Evolutionary conservation across 2,797 vertebrate genomes (phyloP).

Genomic region (Nasua narica): DNA sequence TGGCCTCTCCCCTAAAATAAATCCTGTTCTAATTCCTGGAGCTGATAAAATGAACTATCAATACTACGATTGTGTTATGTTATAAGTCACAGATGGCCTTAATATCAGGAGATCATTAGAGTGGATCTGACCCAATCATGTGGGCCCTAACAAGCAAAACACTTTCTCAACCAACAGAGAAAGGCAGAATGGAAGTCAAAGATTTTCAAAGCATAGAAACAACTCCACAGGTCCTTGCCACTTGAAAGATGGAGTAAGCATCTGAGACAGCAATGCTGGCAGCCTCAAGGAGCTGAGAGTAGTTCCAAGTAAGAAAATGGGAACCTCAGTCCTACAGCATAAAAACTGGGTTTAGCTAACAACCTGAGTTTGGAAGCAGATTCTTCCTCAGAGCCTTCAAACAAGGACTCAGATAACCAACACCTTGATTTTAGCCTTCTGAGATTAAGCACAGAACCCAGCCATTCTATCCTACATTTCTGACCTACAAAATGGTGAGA

Average conservation of each 20-base stretch:
- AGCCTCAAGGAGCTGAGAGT: background rate
- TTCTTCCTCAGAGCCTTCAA: background rate
- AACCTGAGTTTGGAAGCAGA: background rate
- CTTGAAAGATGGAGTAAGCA: background rate
- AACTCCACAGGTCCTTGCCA: background rate
- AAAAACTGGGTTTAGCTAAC: background rate
- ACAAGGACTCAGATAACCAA: background rate
- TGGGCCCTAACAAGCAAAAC: background rate
- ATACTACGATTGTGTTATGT: background rate
- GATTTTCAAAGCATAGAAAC: background rate
- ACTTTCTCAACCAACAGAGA: background rate
- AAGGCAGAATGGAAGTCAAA: background rate
- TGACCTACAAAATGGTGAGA: background rate
- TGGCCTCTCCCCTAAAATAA: background rate
- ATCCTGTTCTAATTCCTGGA: background rate
- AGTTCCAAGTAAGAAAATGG: background rate
- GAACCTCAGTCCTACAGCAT: background rate
- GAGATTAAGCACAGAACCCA: background rate
- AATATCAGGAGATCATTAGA: background rate
- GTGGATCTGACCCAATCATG: background rate
- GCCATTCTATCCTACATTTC: background rate
- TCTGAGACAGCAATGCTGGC: background rate
- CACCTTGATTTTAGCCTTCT: background rate
- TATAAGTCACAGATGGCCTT: background rate
- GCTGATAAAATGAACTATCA: background rate